Evolutionary conservation across 2,113 vertebrate species (phyloP), one percentile per base, ranked within the genome.

Genomic region (Cryptomyrus ogoouensis): DNA sequence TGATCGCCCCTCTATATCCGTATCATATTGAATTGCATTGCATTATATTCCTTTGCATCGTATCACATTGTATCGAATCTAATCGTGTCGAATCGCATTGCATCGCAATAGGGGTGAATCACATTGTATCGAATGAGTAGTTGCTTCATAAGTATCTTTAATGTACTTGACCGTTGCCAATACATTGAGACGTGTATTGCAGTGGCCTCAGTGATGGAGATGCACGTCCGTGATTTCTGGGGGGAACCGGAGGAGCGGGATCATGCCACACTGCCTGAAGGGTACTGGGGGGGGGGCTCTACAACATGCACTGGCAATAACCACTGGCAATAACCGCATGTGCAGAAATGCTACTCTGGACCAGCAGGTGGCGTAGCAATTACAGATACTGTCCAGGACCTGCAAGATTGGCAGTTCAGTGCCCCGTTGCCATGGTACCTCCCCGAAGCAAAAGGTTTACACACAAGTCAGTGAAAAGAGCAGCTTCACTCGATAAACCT

Each of bases 81-180:
- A 66, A 27, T 66, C 9, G 8, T 66, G 24, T 27, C 58, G 58
- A 27, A 27, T 66, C 56, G 3, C 56, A n/a, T 7, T 56, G 53
- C 6, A 56, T n/a, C 24, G 24, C 56, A 62, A n/a, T n/a, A 62
- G 24, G 56, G 24, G 56, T n/a, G 91, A 83, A 92, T 94, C 94
- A 93, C 92, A 92, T 91, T 90, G 84, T 91, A 92, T 93, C 24
- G 13, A 24, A 62, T 62, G 6, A 24, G 56, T 24, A n/a, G 6
- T 21, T 56, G 53, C 53, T 56, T 56, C 53, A 58, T 58, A 58
- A 24, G 56, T 58, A 58, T 58, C 56, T 24, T 6, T 24, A 24
- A 58, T 24, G 56, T 58, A 8, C 21, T 8, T 2, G 56, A 58
- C 24, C 19, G 56, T 58, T 58, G 56, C 19, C 56, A 58, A 24